Conservation (phyloP, 2,888 invertebrate species). For the Drosophila rellima region DNA sequence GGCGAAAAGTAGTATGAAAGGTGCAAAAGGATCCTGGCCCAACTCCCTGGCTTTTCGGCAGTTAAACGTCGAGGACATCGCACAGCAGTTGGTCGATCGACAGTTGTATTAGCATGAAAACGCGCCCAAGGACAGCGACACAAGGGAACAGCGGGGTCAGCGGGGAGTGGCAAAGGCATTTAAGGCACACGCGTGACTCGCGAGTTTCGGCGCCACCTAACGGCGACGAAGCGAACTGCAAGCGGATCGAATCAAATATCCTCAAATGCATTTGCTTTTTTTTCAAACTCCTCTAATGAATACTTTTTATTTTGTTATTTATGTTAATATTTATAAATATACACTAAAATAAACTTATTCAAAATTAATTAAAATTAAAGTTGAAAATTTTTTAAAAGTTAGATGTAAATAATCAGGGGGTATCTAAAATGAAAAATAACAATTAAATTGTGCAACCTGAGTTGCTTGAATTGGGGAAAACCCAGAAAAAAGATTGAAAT, state of each 20-base stretch:
- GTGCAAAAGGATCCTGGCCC: constrained; percentile 30
- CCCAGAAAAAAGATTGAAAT: no score
- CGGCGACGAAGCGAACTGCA: constrained; percentile 10
- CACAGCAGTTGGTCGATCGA: constrained; percentile 65
- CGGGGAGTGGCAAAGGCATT: constrained; percentile 40
- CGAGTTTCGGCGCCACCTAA: constrained; percentile 45
- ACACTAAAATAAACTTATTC: no score
- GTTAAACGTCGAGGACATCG: constrained; percentile 59
- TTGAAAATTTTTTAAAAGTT: no score
- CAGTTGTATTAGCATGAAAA: constrained; percentile 59
- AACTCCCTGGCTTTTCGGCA: constrained; percentile 46
- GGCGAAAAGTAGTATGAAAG: constrained; percentile 37
- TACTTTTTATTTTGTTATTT: neutral
- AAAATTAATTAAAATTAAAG: no score
- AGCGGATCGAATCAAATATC: neutral
- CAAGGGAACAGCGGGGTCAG: constrained; percentile 23
- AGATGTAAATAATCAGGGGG: no score
- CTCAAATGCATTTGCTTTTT: neutral
- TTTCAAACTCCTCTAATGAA: neutral
- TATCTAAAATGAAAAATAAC: no score
- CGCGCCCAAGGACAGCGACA: constrained; percentile 44
- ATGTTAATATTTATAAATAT: no score
- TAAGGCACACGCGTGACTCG: constrained; percentile 36
- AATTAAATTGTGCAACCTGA: no score
- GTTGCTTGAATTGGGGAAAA: no score